These are phyloP conservation scores for Pollenia griseotomentosa DNA, from an alignment of 2,888 invertebrate species.

Conservation along the genomic window DNA sequence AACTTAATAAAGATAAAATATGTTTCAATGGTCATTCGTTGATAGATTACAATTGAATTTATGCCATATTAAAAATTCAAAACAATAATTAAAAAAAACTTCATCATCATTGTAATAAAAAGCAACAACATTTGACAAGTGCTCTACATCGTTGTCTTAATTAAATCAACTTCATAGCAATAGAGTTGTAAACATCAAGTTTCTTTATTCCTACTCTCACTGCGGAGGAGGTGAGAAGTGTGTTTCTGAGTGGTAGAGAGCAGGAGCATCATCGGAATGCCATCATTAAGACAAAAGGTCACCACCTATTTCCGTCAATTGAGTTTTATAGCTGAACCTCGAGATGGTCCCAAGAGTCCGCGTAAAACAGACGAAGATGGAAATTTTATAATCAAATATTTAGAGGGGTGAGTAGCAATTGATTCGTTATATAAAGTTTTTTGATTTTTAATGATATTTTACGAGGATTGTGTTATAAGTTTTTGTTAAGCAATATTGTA, in stretches of 20 bases:
- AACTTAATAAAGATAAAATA: neutral
- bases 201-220: slow-evolving; percentile 43
- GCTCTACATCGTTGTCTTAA: slow-evolving; percentile 38
- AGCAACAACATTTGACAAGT: slow-evolving; percentile 19
- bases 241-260: neutral
- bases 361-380: slow-evolving; percentile 85
- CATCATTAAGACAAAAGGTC: slow-evolving; percentile 89
- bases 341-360: slow-evolving; percentile 83
- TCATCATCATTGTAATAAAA: slow-evolving; percentile 1
- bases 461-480: neutral
- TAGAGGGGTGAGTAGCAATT: slow-evolving; percentile 86
- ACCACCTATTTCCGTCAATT: slow-evolving; percentile 90
- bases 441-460: neutral
- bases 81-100: slow-evolving; percentile 20
- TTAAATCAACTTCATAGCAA: slow-evolving; percentile 66
- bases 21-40: neutral
- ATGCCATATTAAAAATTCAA: slow-evolving; percentile 35
- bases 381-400: slow-evolving; percentile 89
- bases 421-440: neutral
- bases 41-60: slow-evolving; percentile 40
- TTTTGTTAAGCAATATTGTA: neutral
- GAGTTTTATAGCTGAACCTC: slow-evolving; percentile 87
- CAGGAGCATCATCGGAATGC: slow-evolving; percentile 84
- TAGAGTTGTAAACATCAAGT: slow-evolving; percentile 51
- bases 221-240: neutral